These are phyloP conservation scores for Ophion obscuratus DNA, from an alignment of 2,888 invertebrate genomes.

Conservation along the genomic window DNA sequence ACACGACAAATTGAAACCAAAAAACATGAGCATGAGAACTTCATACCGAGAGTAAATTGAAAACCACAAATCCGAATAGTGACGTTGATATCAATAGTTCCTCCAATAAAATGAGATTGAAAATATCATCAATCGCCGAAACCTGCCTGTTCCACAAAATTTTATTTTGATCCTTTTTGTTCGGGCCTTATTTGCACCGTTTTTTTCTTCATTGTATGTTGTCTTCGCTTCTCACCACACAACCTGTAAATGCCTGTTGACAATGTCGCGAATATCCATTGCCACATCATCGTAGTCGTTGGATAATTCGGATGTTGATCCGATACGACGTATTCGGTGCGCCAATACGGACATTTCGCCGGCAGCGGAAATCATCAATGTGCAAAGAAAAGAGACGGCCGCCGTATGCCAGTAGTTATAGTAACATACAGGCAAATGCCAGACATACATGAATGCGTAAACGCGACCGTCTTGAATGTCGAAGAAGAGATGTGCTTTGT, in stretches of 20 bases:
- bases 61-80: too few relatives aligned
- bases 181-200: too few relatives aligned
- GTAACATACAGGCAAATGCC: conserved; percentile 64
- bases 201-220: too few relatives aligned
- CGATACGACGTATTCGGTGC: conserved; percentile 59
- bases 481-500: conserved; percentile 49
- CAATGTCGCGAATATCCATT: conserved; percentile 25
- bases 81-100: too few relatives aligned
- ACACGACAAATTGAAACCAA: neutral
- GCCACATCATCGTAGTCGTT: neutral
- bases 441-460: conserved; percentile 64
- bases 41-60: neutral
- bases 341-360: conserved; percentile 68
- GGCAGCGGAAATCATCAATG: conserved; percentile 66
- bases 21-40: neutral
- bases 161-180: too few relatives aligned
- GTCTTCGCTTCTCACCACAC: conserved; percentile 37
- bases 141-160: conserved; percentile 31
- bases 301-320: neutral
- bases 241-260: conserved; percentile 39
- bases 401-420: conserved; percentile 54
- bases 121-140: conserved; percentile 37
- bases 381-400: conserved; percentile 64
- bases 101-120: too few relatives aligned
- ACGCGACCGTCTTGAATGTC: conserved; percentile 46